Percentiles rank a stretch among this genome's conserved stretches.
Evolutionary conservation across 2,797 vertebrate species (phyloP).

Genomic region (Rhynchonycteris naso): DNA sequence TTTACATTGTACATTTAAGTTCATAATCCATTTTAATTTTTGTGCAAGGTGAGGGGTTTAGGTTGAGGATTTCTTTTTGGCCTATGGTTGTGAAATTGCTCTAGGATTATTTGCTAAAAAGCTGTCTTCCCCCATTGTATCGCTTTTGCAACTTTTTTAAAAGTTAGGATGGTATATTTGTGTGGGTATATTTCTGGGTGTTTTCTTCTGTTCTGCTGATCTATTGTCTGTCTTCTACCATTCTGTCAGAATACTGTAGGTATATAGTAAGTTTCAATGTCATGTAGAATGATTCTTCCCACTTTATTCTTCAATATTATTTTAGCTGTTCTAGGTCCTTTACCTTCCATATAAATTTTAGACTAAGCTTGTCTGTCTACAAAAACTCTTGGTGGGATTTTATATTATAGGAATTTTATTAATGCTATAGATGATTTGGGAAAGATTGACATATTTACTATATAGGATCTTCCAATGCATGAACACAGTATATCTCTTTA

Average conservation of each 20-base stretch:
- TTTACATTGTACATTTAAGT: constrained; percentile 8
- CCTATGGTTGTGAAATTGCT: background rate
- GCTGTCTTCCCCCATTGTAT: background rate
- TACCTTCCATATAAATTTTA: constrained; percentile 5
- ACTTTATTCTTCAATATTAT: constrained; percentile 1
- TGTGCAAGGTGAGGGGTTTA: background rate
- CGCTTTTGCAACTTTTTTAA: background rate
- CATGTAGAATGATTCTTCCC: background rate
- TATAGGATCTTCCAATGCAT: background rate
- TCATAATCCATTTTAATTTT: background rate
- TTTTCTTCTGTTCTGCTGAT: background rate
- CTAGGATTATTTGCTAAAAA: background rate
- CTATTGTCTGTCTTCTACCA: background rate
- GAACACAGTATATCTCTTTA: constrained; percentile 15
- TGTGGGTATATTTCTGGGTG: background rate
- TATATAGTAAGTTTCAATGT: background rate
- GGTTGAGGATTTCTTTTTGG: background rate
- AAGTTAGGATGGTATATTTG: background rate
- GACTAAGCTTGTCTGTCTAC: background rate
- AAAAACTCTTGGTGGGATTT: background rate
- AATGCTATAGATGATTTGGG: background rate
- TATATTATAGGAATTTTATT: constrained; percentile 7
- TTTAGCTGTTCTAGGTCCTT: background rate
- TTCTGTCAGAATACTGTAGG: background rate
- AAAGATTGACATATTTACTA: background rate